phyloP scores from a whole-genome alignment of 2,797 vertebrate genomes.

The Denticeps clupeoides region DNA sequence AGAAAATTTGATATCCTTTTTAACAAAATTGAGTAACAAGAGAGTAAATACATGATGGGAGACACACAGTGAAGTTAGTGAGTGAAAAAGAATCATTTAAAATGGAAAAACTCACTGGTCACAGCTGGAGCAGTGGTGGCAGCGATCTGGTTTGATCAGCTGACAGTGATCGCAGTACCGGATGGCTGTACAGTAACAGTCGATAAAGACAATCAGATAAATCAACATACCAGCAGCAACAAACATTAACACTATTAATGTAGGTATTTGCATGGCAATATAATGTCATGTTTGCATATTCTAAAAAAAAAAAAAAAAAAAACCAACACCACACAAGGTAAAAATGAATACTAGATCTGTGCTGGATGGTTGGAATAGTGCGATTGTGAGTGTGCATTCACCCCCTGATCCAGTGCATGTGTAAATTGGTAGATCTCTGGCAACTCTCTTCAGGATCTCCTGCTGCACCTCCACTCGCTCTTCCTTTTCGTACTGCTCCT shows the following conservation, averaged over 20 bases:
- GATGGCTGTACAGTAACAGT: slow-evolving; percentile 64
- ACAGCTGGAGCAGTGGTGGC: slow-evolving; percentile 93
- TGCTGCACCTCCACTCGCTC: slow-evolving; percentile 64
- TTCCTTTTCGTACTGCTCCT: slow-evolving; percentile 84
- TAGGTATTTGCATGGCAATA: too few relatives aligned
- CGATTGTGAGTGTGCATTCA: slow-evolving; percentile 12
- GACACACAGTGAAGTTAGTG: background rate
- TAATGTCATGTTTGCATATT: too few relatives aligned
- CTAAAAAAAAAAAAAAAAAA: too few relatives aligned
- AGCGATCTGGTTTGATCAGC: slow-evolving; percentile 89
- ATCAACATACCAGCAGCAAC: too few relatives aligned
- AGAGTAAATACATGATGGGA: background rate
- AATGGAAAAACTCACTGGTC: slow-evolving; percentile 71
- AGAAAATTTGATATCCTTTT: background rate
- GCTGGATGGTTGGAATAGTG: slow-evolving; percentile 2
- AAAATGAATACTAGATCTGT: too few relatives aligned
- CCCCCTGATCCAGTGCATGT: slow-evolving; percentile 24
- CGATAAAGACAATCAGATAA: background rate
- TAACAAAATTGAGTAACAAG: background rate
- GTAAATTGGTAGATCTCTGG: slow-evolving; percentile 28
- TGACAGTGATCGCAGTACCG: slow-evolving; percentile 90
- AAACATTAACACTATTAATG: too few relatives aligned
- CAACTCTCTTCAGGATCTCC: slow-evolving; percentile 39
- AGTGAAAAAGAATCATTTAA: background rate
- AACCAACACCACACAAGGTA: too few relatives aligned